A percentile compares a stretch with the other conserved stretches of the same genome.
Conservation (phyloP, 2,888 invertebrate species). For the Maniola hyperantus region DNA sequence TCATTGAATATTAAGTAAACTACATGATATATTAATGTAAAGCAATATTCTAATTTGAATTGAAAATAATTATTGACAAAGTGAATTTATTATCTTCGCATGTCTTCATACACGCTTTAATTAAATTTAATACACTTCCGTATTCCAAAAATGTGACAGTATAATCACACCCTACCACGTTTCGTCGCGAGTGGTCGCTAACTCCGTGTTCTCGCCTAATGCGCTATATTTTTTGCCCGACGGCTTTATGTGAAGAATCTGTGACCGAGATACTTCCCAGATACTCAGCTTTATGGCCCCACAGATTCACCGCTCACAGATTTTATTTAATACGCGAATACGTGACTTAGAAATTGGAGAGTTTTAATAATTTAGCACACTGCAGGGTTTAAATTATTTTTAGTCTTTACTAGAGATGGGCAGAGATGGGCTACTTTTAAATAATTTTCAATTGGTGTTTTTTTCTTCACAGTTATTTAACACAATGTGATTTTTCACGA, state of each 20-base stretch:
- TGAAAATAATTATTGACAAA: too few species aligned
- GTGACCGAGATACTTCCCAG: slow-evolving; percentile 31
- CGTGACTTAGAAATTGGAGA: slow-evolving; percentile 22
- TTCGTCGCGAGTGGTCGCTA: slow-evolving; percentile 18
- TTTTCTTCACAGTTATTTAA: too few species aligned
- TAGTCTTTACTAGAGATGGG: too few species aligned
- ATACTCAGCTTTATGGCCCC: slow-evolving; percentile 17
- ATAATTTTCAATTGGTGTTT: too few species aligned
- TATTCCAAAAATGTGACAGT: slow-evolving; percentile 4
- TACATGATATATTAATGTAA: too few species aligned
- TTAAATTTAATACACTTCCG: too few species aligned
- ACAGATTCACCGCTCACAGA: slow-evolving; percentile 13
- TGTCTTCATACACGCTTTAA: too few species aligned
- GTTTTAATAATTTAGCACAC: slow-evolving; percentile 11
- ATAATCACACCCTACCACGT: slow-evolving; percentile 19
- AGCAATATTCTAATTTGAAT: too few species aligned
- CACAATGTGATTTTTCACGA: too few species aligned
- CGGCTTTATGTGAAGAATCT: slow-evolving; percentile 28
- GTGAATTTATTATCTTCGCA: too few species aligned
- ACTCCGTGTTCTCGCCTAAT: slow-evolving; percentile 30
- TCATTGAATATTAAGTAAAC: too few species aligned
- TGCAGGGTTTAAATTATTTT: neutral
- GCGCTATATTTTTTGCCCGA: slow-evolving; percentile 28
- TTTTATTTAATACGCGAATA: slow-evolving; percentile 25
- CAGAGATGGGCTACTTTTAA: too few species aligned